These are phyloP conservation scores for Stramonita haemastoma DNA, from an alignment of 2,888 invertebrate species.

Conservation along the genomic window DNA sequence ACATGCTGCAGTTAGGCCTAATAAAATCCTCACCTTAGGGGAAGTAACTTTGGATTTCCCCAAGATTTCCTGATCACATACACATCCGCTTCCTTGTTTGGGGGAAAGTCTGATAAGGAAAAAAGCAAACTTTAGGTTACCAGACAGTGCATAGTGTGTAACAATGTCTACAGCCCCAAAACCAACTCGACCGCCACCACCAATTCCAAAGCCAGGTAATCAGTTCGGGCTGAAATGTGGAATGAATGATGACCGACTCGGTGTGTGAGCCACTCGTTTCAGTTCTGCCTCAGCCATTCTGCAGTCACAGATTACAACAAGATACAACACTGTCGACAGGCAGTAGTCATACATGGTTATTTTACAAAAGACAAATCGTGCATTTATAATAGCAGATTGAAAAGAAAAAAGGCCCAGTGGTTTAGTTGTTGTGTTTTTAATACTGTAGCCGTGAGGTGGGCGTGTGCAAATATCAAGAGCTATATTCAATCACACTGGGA, in stretches of 20 bases:
- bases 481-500: too few relatives aligned
- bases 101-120: neutral
- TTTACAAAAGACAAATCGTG: neutral
- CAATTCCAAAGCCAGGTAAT: slow-evolving; percentile 67
- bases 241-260: too few relatives aligned
- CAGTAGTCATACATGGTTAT: neutral
- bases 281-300: neutral
- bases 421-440: too few relatives aligned
- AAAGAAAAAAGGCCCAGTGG: too few relatives aligned
- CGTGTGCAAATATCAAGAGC: too few relatives aligned
- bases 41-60: neutral
- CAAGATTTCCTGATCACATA: neutral
- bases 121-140: too few relatives aligned
- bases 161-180: slow-evolving; percentile 55
- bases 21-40: neutral
- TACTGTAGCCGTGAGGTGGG: too few relatives aligned
- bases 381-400: too few relatives aligned
- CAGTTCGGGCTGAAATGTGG: too few relatives aligned
- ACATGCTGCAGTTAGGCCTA: too few relatives aligned
- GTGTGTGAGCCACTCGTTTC: neutral
- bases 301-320: neutral
- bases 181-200: slow-evolving; percentile 66
- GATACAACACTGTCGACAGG: neutral
- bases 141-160: too few relatives aligned
- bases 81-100: slow-evolving; percentile 42